A percentile compares a stretch with the other conserved stretches of the same genome.
These are phyloP conservation scores for Amblyjoppa proteus DNA, from an alignment of 2,888 invertebrate genomes.

Conservation along the genomic window DNA sequence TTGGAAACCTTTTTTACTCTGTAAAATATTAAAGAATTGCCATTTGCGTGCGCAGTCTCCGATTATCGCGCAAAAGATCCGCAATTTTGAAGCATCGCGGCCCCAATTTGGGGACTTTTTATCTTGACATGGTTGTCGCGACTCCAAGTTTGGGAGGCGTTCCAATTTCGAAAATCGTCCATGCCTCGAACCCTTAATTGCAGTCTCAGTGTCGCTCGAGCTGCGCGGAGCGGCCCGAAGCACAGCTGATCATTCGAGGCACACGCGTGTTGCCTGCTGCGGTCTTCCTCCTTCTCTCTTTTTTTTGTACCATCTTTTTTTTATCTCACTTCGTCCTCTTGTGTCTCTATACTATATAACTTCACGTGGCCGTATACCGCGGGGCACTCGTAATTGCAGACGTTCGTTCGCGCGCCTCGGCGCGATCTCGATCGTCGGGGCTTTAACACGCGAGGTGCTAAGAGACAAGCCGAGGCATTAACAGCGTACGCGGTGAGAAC, in stretches of 20 bases:
- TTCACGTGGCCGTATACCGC: constrained; percentile 60
- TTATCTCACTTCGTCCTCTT: constrained; percentile 17
- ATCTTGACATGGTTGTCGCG: not conserved
- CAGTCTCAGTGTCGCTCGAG: constrained; percentile 2
- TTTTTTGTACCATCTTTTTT: constrained; percentile 27
- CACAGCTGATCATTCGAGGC: constrained; percentile 26
- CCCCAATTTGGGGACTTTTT: not conserved
- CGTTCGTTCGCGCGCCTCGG: constrained; percentile 43
- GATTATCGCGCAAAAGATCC: not conserved
- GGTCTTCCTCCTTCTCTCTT: constrained; percentile 5
- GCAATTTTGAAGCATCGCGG: not conserved
- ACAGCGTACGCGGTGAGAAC: constrained; percentile 1
- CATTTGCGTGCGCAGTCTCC: not conserved
- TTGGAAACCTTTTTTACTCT: not conserved
- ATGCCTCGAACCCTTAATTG: constrained; percentile 26
- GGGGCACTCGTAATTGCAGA: constrained; percentile 56
- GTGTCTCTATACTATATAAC: constrained; percentile 27
- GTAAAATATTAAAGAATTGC: not conserved
- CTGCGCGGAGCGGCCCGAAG: not conserved
- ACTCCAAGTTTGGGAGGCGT: not conserved
- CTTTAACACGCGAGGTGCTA: constrained; percentile 64
- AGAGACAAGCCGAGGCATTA: constrained; percentile 48
- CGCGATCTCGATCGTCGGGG: constrained; percentile 57
- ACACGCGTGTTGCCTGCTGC: constrained; percentile 28
- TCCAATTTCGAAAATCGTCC: constrained; percentile 23